A percentile compares a stretch with the other conserved stretches of the same genome.
phyloP scores from a whole-genome alignment of 1,140 invertebrate species.

The Drosophila trapezifrons region DNA sequence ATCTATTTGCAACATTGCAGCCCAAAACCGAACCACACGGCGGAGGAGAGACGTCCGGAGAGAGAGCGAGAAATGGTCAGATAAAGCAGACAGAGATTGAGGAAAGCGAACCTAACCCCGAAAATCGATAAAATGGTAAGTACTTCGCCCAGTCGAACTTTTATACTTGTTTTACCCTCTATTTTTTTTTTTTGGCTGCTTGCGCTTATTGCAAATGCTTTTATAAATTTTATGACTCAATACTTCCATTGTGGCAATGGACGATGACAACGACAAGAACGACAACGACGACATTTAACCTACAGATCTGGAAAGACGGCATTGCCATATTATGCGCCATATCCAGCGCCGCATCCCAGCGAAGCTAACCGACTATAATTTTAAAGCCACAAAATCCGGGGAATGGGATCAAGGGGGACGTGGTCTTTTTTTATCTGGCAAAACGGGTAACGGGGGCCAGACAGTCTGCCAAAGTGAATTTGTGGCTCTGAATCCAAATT shows the following conservation, averaged over 20 bases:
- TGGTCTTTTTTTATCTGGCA: slow-evolving; percentile 13
- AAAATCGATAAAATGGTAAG: slow-evolving; percentile 81
- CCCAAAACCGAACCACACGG: slow-evolving; percentile 27
- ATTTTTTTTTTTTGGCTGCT: slow-evolving; percentile 41
- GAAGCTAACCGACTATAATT: slow-evolving; percentile 72
- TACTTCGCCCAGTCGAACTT: slow-evolving; percentile 60
- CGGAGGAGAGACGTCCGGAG: slow-evolving; percentile 2
- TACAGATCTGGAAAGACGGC: slow-evolving; percentile 49
- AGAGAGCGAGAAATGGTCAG: slow-evolving; percentile 5
- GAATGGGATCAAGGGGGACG: not conserved
- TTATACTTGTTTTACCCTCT: slow-evolving; percentile 1
- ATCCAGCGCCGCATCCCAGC: slow-evolving; percentile 44
- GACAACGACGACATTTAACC: slow-evolving; percentile 69
- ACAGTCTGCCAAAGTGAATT: slow-evolving; percentile 54
- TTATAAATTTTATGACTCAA: slow-evolving; percentile 82
- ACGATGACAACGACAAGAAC: slow-evolving; percentile 42
- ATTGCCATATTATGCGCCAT: slow-evolving; percentile 58
- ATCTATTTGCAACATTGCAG: slow-evolving; percentile 69
- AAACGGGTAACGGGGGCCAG: not conserved
- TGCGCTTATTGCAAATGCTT: slow-evolving; percentile 76
- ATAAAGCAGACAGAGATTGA: slow-evolving; percentile 15
- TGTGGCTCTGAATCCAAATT: slow-evolving; percentile 69
- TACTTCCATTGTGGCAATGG: slow-evolving; percentile 58
- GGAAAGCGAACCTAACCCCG: slow-evolving; percentile 36
- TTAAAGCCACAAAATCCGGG: slow-evolving; percentile 70